Evolutionary conservation across 2,113 vertebrate genomes (phyloP).

Genomic region (Poecilia latipinna): DNA sequence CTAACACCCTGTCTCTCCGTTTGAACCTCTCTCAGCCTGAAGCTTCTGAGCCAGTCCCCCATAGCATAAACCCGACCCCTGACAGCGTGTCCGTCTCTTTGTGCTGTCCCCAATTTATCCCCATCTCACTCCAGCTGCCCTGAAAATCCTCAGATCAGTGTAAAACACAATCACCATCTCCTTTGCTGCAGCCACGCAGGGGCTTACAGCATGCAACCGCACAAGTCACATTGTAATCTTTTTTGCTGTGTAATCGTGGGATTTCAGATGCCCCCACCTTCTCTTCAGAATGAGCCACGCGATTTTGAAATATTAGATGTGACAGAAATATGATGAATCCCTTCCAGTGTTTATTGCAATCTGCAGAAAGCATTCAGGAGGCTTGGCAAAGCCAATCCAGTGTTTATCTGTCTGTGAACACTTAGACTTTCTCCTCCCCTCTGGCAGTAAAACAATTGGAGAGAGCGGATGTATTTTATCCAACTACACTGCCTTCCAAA

Average conservation of each 20-base stretch:
- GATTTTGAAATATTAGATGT: conserved; percentile 60
- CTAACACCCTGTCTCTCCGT: conserved; percentile 15
- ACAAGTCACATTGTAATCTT: conserved; percentile 74
- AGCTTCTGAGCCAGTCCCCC: conserved; percentile 32
- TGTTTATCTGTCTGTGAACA: conserved; percentile 51
- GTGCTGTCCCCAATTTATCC: conserved; percentile 55
- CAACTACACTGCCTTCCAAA: not conserved
- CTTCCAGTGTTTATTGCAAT: conserved; percentile 49
- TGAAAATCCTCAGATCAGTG: conserved; percentile 71
- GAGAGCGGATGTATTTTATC: not conserved
- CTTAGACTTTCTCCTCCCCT: conserved; percentile 26
- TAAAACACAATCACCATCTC: conserved; percentile 67
- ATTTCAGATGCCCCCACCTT: conserved; percentile 58
- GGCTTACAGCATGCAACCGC: conserved; percentile 63
- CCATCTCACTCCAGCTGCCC: conserved; percentile 39
- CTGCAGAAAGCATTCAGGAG: conserved; percentile 32
- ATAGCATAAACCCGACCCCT: conserved; percentile 22
- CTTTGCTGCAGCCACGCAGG: conserved; percentile 36
- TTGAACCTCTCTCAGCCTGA: conserved; percentile 33
- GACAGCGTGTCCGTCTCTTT: conserved; percentile 56
- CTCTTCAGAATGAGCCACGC: conserved; percentile 39
- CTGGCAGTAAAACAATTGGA: not conserved
- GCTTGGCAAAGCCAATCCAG: conserved; percentile 17
- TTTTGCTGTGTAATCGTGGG: conserved; percentile 72
- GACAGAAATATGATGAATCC: conserved; percentile 46